Evolutionary conservation across 2,113 vertebrate species (phyloP).

Genomic region (Trichomycterus rosablanca): DNA sequence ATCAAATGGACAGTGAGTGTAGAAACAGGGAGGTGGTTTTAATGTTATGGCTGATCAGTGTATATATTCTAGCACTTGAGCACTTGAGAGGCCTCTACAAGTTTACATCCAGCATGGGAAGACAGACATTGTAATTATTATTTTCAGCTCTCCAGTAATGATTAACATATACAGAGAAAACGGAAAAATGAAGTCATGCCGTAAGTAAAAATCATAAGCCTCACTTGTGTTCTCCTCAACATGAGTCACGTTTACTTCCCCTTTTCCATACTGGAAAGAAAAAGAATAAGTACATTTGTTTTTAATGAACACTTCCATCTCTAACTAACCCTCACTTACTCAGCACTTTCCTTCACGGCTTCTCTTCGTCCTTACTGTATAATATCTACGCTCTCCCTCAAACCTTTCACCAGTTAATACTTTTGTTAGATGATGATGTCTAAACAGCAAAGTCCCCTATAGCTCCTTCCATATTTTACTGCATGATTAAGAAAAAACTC

Average conservation of each 20-base stretch:
- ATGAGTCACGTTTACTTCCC: slow-evolving; percentile 59
- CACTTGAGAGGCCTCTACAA: no score
- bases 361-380: slow-evolving; percentile 11
- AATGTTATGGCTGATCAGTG: no score
- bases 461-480: not conserved
- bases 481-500: slow-evolving; percentile 6
- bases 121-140: slow-evolving; percentile 33
- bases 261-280: slow-evolving; percentile 71
- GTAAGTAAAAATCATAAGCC: slow-evolving; percentile 48
- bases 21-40: no score
- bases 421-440: not conserved
- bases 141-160: slow-evolving; percentile 30
- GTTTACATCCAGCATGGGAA: slow-evolving; percentile 26
- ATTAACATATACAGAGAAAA: slow-evolving; percentile 57
- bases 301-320: slow-evolving; percentile 40
- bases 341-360: slow-evolving; percentile 15
- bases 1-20: no score
- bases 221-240: slow-evolving; percentile 44
- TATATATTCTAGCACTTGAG: no score
- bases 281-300: no score
- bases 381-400: not conserved
- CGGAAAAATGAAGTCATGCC: slow-evolving; percentile 44
- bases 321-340: slow-evolving; percentile 17
- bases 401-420: not conserved
- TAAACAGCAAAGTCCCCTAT: no score